Percentiles rank a stretch among this genome's conserved stretches.
Evolutionary conservation across 2,888 invertebrate genomes (phyloP).

Genomic region (Chrysomela aeneicollis): DNA sequence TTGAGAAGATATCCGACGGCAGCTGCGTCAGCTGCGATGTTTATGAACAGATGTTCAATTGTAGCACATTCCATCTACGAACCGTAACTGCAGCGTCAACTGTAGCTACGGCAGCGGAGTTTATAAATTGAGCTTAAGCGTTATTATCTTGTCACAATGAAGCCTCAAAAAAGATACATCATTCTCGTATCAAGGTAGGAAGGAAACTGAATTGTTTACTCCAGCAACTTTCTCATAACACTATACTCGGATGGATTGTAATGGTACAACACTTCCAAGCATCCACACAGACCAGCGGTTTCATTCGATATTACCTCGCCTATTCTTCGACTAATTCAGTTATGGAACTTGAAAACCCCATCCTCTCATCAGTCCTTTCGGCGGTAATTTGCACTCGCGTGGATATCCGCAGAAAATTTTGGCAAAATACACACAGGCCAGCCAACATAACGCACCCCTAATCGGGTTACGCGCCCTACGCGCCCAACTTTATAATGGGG

Average conservation of each 20-base stretch:
- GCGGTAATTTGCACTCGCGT: conserved; percentile 34
- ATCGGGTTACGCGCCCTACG: conserved; percentile 54
- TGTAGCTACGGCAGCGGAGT: too few species aligned
- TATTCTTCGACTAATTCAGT: neutral
- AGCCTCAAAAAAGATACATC: too few species aligned
- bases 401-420: conserved; percentile 24
- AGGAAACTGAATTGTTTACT: too few species aligned
- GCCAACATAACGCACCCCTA: conserved; percentile 48
- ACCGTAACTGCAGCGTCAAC: too few species aligned
- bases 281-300: neutral
- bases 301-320: neutral
- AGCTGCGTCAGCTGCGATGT: too few species aligned
- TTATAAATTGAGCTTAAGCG: too few species aligned
- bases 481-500: conserved; percentile 61
- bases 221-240: too few species aligned
- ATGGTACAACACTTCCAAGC: neutral
- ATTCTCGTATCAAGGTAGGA: too few species aligned
- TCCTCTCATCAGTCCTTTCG: conserved; percentile 32
- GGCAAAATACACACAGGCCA: conserved; percentile 30
- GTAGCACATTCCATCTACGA: too few species aligned
- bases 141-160: too few species aligned
- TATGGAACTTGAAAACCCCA: neutral
- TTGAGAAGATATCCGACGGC: too few species aligned
- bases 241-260: neutral
- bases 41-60: too few species aligned